phyloP scores from a whole-genome alignment of 2,797 vertebrate species.

The Gallirallus australis region DNA sequence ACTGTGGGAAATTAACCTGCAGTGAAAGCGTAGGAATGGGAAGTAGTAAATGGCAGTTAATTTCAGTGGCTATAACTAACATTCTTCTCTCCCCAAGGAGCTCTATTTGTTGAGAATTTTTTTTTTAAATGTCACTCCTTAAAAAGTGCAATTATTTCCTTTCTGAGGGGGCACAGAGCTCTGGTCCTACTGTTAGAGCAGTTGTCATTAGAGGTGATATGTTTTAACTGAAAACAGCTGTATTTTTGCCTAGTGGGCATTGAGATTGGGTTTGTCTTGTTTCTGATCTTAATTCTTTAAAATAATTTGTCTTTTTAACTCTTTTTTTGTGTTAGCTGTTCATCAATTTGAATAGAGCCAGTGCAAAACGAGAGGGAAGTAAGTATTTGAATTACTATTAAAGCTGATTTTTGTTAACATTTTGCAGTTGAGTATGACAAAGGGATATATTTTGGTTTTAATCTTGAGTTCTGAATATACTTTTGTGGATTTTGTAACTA shows the following conservation, averaged over 20 bases:
- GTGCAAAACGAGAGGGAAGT: constrained; percentile 79
- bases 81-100: background rate
- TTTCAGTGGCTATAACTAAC: background rate
- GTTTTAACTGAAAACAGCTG: background rate
- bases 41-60: background rate
- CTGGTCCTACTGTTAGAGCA: background rate
- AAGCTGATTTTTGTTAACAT: background rate
- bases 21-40: background rate
- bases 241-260: background rate
- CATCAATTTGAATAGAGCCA: constrained; percentile 73
- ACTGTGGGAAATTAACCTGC: background rate
- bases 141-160: background rate
- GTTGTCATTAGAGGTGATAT: background rate
- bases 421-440: background rate
- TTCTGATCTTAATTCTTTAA: background rate
- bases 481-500: background rate
- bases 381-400: constrained; percentile 65
- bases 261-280: background rate
- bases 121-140: background rate
- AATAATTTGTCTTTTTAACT: constrained; percentile 1
- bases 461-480: background rate
- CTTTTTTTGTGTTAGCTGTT: constrained; percentile 70
- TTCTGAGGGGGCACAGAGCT: background rate
- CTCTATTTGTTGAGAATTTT: background rate
- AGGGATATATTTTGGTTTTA: background rate